Conservation (phyloP, 2,888 invertebrate genomes). For the Molorchus minor region DNA sequence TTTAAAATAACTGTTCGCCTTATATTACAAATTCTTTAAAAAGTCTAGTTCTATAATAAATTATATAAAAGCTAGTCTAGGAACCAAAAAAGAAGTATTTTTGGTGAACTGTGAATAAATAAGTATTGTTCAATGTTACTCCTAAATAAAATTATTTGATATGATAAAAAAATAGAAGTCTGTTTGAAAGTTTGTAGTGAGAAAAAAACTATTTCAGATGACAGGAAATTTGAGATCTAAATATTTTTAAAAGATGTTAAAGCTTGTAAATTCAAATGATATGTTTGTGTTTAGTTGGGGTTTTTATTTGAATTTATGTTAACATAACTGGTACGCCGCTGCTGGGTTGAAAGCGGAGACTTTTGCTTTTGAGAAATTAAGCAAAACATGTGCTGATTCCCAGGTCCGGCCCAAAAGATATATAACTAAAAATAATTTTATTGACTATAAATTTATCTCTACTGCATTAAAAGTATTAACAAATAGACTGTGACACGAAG, state of each 20-base stretch:
- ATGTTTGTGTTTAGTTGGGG: background rate
- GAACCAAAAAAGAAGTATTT: too few relatives aligned
- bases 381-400: slow-evolving; percentile 52
- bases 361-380: slow-evolving; percentile 51
- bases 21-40: too few relatives aligned
- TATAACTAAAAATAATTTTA: slow-evolving; percentile 33
- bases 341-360: slow-evolving; percentile 22
- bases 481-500: slow-evolving; percentile 33
- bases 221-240: too few relatives aligned
- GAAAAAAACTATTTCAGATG: too few relatives aligned
- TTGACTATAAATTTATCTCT: slow-evolving; percentile 30
- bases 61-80: too few relatives aligned
- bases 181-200: too few relatives aligned
- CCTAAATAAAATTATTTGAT: too few relatives aligned
- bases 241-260: background rate
- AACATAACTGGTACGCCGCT: slow-evolving; percentile 21
- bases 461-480: slow-evolving; percentile 26
- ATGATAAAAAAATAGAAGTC: too few relatives aligned
- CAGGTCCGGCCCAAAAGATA: slow-evolving; percentile 28
- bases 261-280: background rate
- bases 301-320: slow-evolving; percentile 35
- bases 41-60: too few relatives aligned
- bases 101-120: too few relatives aligned
- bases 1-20: too few relatives aligned
- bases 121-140: too few relatives aligned